These are phyloP conservation scores for Anthrax anthrax DNA, from an alignment of 2,888 invertebrate genomes.

Conservation along the genomic window DNA sequence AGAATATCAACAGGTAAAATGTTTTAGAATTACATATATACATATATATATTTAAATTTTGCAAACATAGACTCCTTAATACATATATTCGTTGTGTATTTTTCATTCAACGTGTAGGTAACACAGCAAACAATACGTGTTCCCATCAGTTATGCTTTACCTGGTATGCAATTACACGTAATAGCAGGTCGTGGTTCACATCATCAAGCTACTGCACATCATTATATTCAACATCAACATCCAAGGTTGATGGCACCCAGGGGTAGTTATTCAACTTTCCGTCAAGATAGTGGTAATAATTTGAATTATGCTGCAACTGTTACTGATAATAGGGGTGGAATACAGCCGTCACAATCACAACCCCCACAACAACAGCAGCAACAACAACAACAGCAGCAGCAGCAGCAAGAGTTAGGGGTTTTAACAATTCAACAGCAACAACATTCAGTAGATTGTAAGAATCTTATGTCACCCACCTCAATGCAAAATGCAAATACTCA, in stretches of 20 bases:
- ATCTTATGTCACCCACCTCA: slow-evolving; percentile 35
- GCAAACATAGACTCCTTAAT: no score
- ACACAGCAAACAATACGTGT: slow-evolving; percentile 38
- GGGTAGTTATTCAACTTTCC: slow-evolving; percentile 6
- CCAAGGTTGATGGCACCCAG: slow-evolving; percentile 7
- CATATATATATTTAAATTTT: no score
- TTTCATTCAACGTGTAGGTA: no score
- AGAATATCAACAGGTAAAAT: slow-evolving; percentile 33
- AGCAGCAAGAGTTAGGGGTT: no score
- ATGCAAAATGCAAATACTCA: slow-evolving; percentile 37
- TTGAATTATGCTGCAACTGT: slow-evolving; percentile 11
- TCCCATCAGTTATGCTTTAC: slow-evolving; percentile 35
- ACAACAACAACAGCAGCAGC: slow-evolving; percentile 4
- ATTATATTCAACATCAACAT: slow-evolving; percentile 21
- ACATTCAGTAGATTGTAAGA: slow-evolving; percentile 27
- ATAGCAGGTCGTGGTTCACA: slow-evolving; percentile 27
- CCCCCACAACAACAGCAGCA: slow-evolving; percentile 16
- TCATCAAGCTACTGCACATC: slow-evolving; percentile 20
- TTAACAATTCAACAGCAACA: no score
- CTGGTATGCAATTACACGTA: slow-evolving; percentile 37
- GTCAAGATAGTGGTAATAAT: slow-evolving; percentile 15
- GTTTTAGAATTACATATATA: neutral
- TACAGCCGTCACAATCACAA: slow-evolving; percentile 58
- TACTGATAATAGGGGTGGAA: slow-evolving; percentile 52
- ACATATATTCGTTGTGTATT: no score